Evolutionary conservation across 2,888 invertebrate species (phyloP), one percentile per base, ranked within the genome.

Genomic region (Meiosimyza platycephala): DNA sequence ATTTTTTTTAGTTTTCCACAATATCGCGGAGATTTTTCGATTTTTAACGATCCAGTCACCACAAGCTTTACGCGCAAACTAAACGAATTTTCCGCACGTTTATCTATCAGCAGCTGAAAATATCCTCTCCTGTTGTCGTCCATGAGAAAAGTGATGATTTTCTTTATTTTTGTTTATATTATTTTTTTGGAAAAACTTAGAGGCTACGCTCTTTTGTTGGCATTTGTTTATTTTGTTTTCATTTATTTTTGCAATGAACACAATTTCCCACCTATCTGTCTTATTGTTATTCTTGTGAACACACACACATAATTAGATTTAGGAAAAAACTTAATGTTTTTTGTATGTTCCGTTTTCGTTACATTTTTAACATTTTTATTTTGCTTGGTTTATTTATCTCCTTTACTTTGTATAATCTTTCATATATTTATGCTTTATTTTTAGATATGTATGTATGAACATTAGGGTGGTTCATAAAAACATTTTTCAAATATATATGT

Each of bases 41-140:
- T 65, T 65, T 66, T 47, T 72, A 71, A 74, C 80, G 79, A 74
- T 80, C 83, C 80, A 81, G 78, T 80, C 80, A 76, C 78, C 80
- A 78, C 82, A 78, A 81, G 79, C 77, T 79, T 77, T 78, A 79
- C 78, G 78, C 76, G 79, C 80, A 83, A 78, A 83, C 84, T 84
- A 79, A 81, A 63, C 47, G 9, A 57, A 51, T 51, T 74, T 72
- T 75, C 47, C 60, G 50, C 65, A 64, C 47, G 62, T 55, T 72
- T 76, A 67, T 74, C 72, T 72, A 73, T 67, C 67, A 72, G 73
- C 67, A 60, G 52, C 72, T 9, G 48, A 72, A 70, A 66, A 67
- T 60, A n/a, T 68, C 72, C 63, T 70, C 63, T 63, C 70, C 47
- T 18, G 40, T 40, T 2, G 40, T 40, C 9, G 40, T 9, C 6